Conservation (phyloP, 2,113 vertebrate genomes). For the Centropristis striata region DNA sequence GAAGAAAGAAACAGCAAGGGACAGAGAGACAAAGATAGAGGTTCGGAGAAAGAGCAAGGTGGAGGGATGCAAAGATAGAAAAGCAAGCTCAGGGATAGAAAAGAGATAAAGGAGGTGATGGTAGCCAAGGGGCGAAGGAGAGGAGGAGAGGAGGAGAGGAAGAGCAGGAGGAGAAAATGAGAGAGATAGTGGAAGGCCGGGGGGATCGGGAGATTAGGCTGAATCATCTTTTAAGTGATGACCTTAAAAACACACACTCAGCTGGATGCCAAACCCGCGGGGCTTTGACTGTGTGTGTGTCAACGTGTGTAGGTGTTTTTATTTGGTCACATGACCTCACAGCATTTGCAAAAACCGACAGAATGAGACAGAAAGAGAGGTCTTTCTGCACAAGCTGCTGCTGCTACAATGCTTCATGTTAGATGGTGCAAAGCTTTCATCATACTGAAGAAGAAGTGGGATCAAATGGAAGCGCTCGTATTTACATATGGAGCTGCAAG, state of each 20-base stretch:
- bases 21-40: constrained; percentile 34
- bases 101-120: constrained; percentile 72
- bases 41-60: constrained; percentile 8
- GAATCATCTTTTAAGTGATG: constrained; percentile 83
- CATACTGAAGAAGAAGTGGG: constrained; percentile 2
- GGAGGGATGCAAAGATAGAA: constrained; percentile 51
- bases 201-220: constrained; percentile 75
- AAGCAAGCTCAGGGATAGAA: constrained; percentile 49
- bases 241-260: constrained; percentile 82
- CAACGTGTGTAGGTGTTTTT: constrained; percentile 43
- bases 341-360: constrained; percentile 19
- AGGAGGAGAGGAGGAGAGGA: constrained; percentile 46
- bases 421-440: constrained; percentile 13
- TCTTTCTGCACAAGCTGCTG: constrained; percentile 32
- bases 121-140: constrained; percentile 55
- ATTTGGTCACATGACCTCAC: constrained; percentile 39
- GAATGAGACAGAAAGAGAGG: not conserved
- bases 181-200: constrained; percentile 65
- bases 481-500: not conserved
- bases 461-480: not conserved
- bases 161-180: constrained; percentile 61
- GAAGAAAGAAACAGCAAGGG: constrained; percentile 40
- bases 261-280: constrained; percentile 59
- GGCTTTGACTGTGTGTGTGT: constrained; percentile 43
- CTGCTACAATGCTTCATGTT: not conserved